Evolutionary conservation across 2,888 invertebrate genomes (phyloP).

Genomic region (Ormia ochracea): DNA sequence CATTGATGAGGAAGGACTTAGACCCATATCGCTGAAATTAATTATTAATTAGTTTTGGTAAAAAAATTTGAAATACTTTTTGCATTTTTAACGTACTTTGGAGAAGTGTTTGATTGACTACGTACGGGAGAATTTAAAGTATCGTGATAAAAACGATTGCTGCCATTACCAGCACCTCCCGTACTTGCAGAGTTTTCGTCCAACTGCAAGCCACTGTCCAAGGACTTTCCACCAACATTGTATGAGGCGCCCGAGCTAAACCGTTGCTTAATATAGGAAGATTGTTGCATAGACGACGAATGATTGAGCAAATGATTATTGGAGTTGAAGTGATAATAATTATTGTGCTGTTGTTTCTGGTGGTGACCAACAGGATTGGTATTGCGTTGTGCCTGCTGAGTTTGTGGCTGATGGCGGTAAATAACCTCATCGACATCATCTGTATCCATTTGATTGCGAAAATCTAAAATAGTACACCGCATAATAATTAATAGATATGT

Average conservation of each 20-base stretch:
- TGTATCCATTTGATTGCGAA: slow-evolving; percentile 73
- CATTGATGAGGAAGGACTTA: slow-evolving; percentile 75
- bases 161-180: slow-evolving; percentile 21
- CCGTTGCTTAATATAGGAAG: slow-evolving; percentile 70
- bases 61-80: not conserved
- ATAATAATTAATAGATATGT: no score
- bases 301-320: slow-evolving; percentile 73
- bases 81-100: slow-evolving; percentile 65
- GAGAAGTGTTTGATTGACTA: slow-evolving; percentile 66
- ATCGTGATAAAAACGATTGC: slow-evolving; percentile 66
- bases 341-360: slow-evolving; percentile 69
- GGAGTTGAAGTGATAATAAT: slow-evolving; percentile 73
- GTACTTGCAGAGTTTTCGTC: slow-evolving; percentile 63
- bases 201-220: slow-evolving; percentile 71
- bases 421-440: slow-evolving; percentile 71
- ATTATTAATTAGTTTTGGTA: not conserved
- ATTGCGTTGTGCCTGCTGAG: slow-evolving; percentile 59
- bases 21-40: slow-evolving; percentile 68
- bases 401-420: slow-evolving; percentile 67
- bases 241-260: slow-evolving; percentile 66
- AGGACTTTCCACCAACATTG: slow-evolving; percentile 71
- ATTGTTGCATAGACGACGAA: slow-evolving; percentile 72
- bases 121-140: slow-evolving; percentile 70
- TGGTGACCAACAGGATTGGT: slow-evolving; percentile 66
- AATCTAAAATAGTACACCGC: slow-evolving; percentile 65